Base-by-base conservation (phyloP, 2,888 invertebrate genomes). In the Pollenia amentaria region DNA sequence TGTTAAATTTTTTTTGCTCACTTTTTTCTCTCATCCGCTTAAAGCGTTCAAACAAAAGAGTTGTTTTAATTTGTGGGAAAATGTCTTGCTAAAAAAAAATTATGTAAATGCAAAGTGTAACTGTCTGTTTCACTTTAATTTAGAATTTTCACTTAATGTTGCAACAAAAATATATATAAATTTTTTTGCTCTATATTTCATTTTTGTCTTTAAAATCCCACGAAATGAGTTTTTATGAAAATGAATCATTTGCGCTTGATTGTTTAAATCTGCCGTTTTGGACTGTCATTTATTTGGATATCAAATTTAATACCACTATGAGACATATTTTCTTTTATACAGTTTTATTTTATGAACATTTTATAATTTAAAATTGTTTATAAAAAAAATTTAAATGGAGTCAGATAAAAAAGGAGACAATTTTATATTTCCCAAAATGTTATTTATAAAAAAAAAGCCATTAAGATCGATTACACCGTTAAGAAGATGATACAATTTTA, bases 81-180 rank as follows among this genome's bases (percentile, higher is more conserved):
- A 67, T 18, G 21, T 42, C n/a, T 18, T 64, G 11, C 11, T 29
- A 16, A 12, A 11, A 62, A 73, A 18, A 69, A 65, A n/a, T 40
- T 16, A n/a, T n/a, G n/a, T 3, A 40, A 40, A 40, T 79, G 8
- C 21, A 69, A 51, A n/a, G 42, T 11, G 69, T 42, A 29, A 29
- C 14, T 21, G 18, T 64, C 16, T 73, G 3, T 48, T 42, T 62
- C 12, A 53, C 16, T 51, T 51, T 16, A 62, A 42, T 62, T 79
- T 42, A 42, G 12, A 42, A 70, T 4, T 70, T 69, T 79, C n/a
- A 51, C 21, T 79, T 51, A 42, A 70, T 69, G 40, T 69, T 69
- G 38, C 18, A 42, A 60, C 16, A 60, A 40, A 51, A 60, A 18
- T 12, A 21, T 12, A 21, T 16, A 38, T n/a, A 18, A 11, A 48